Evolutionary conservation across 2,797 vertebrate species (phyloP).

Genomic region (Vipera ursinii): DNA sequence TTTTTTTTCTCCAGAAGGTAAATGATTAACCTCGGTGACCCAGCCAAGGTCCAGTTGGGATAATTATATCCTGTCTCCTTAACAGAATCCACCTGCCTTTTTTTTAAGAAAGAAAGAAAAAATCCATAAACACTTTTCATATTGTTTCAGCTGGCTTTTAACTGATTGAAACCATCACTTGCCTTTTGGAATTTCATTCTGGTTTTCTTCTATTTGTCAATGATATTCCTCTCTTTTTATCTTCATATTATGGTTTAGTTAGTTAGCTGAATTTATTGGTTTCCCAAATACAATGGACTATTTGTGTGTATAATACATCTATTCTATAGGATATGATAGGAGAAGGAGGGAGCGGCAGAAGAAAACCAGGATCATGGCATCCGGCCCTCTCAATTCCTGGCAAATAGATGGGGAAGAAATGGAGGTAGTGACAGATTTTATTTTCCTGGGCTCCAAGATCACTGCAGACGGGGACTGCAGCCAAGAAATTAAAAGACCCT

Average conservation of each 20-base stretch:
- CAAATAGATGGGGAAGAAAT: too few species aligned
- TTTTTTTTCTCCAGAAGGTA: conserved; percentile 35
- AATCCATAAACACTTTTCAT: not conserved
- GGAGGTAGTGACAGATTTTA: too few species aligned
- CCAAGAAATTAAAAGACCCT: too few species aligned
- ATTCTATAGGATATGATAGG: not conserved
- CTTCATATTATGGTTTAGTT: not conserved
- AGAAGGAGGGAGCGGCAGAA: too few species aligned
- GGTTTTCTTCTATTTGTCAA: not conserved
- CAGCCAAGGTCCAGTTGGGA: conserved; percentile 40
- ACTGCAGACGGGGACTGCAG: too few species aligned
- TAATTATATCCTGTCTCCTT: conserved; percentile 49
- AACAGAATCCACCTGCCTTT: conserved; percentile 21
- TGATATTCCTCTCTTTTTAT: not conserved
- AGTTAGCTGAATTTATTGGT: not conserved
- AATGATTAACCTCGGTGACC: conserved; percentile 54
- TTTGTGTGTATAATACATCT: not conserved
- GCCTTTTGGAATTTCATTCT: not conserved
- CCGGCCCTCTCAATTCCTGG: too few species aligned
- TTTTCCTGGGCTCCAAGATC: too few species aligned
- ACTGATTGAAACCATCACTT: not conserved
- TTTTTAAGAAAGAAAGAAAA: not conserved
- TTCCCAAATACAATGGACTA: not conserved
- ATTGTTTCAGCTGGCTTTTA: not conserved
- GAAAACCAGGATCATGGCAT: too few species aligned